Conservation (phyloP, 2,797 vertebrate species). For the Psittacula echo region DNA sequence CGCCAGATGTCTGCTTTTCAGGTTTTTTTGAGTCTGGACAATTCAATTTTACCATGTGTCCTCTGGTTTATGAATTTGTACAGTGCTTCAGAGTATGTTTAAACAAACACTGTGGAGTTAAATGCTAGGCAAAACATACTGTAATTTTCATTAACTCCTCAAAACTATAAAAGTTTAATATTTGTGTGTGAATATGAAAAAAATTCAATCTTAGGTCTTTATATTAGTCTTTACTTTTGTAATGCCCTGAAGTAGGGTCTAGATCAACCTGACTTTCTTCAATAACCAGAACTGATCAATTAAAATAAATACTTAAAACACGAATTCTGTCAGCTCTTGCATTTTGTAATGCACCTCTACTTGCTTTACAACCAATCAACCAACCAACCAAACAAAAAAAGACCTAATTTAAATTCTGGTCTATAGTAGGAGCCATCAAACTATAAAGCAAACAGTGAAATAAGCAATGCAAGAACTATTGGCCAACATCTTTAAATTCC, state of each 20-base stretch:
- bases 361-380: not conserved
- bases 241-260: not conserved
- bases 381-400: not conserved
- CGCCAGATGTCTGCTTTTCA: not conserved
- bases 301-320: not conserved
- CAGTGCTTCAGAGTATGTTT: not conserved
- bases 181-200: not conserved
- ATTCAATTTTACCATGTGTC: not conserved
- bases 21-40: not conserved
- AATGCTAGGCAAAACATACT: not conserved
- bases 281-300: not conserved
- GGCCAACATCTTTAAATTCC: not conserved
- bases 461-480: not conserved
- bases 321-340: not conserved
- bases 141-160: not conserved
- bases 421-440: not conserved
- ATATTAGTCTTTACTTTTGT: not conserved
- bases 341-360: not conserved
- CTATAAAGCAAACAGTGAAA: not conserved
- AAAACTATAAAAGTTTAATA: not conserved
- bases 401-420: not conserved
- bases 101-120: not conserved
- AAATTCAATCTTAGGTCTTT: not conserved
- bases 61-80: not conserved
- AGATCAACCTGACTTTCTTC: not conserved